A percentile compares a stretch with the other conserved stretches of the same genome.
phyloP scores from a whole-genome alignment of 2,797 vertebrate species.

The Gadopsis marmoratus region DNA sequence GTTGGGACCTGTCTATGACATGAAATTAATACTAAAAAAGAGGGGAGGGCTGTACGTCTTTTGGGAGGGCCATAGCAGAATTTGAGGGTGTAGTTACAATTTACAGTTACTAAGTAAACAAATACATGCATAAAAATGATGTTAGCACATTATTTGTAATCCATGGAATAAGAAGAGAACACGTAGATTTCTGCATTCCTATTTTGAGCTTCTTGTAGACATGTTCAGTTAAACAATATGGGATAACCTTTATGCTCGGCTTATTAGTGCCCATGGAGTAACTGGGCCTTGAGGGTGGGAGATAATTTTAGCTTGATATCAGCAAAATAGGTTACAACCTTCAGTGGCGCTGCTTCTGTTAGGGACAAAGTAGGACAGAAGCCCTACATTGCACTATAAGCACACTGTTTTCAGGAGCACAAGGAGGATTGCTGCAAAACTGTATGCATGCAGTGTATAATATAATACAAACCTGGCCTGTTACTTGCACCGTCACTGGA shows the following conservation, averaged over 20 bases:
- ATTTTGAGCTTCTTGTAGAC: constrained; percentile 28
- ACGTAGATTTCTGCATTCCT: background rate
- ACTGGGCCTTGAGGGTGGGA: constrained; percentile 64
- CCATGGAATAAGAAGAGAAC: background rate
- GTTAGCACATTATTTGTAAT: background rate
- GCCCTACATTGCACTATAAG: constrained; percentile 13
- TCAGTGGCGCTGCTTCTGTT: constrained; percentile 59
- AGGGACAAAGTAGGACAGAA: constrained; percentile 70
- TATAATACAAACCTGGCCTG: constrained; percentile 87
- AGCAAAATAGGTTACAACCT: constrained; percentile 80
- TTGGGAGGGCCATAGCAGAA: too few relatives aligned
- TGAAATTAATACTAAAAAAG: too few relatives aligned
- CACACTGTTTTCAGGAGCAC: constrained; percentile 22
- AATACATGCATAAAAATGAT: background rate
- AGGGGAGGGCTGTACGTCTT: too few relatives aligned
- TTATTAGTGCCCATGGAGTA: constrained; percentile 67
- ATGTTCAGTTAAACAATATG: constrained; percentile 52
- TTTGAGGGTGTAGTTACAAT: too few relatives aligned
- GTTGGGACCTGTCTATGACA: too few relatives aligned
- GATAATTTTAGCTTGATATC: constrained; percentile 80
- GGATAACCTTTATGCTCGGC: constrained; percentile 73
- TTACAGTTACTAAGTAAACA: background rate
- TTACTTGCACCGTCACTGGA: constrained; percentile 86
- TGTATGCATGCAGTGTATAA: background rate
- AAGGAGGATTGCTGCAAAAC: constrained; percentile 4